Percentiles rank a stretch among this genome's conserved stretches.
Conservation (phyloP, 2,888 invertebrate species). For the Drosophila yooni region DNA sequence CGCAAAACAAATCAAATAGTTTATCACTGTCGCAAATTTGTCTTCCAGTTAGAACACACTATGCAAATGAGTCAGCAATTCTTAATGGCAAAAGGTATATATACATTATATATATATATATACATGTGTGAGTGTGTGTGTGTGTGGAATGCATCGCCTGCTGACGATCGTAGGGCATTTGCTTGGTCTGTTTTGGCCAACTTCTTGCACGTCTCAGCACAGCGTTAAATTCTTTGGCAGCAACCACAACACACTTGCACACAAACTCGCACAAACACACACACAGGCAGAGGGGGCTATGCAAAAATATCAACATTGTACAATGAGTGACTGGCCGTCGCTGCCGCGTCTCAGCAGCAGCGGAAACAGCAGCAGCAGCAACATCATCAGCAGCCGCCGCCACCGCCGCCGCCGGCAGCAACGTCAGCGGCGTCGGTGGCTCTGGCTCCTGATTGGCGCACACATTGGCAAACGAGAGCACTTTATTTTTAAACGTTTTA, state of each 20-base stretch:
- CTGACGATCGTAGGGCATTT: slow-evolving; percentile 38
- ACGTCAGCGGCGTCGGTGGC: slow-evolving; percentile 40
- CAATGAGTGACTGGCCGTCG: slow-evolving; percentile 35
- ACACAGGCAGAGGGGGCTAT: slow-evolving; percentile 10
- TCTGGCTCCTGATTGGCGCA: slow-evolving; percentile 78
- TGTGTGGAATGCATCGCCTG: slow-evolving; percentile 1
- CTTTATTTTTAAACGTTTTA: slow-evolving; percentile 79
- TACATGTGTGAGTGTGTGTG: not conserved
- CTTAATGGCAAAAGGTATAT: not conserved
- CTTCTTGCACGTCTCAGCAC: slow-evolving; percentile 40
- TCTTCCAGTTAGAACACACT: not conserved
- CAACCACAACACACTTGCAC: slow-evolving; percentile 26
- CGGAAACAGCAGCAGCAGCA: not conserved
- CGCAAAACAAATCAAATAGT: not conserved
- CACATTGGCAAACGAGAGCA: slow-evolving; percentile 80
- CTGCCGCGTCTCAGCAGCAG: slow-evolving; percentile 11
- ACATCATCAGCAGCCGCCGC: not conserved
- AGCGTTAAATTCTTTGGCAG: slow-evolving; percentile 53
- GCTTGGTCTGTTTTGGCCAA: slow-evolving; percentile 45
- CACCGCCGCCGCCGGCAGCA: not conserved
- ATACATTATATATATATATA: not conserved
- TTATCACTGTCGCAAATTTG: not conserved
- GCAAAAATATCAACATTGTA: slow-evolving; percentile 47
- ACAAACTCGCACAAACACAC: not conserved
- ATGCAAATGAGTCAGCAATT: not conserved